Evolutionary conservation across 1,140 invertebrate genomes (phyloP).

Genomic region (Steinernema khuongi): DNA sequence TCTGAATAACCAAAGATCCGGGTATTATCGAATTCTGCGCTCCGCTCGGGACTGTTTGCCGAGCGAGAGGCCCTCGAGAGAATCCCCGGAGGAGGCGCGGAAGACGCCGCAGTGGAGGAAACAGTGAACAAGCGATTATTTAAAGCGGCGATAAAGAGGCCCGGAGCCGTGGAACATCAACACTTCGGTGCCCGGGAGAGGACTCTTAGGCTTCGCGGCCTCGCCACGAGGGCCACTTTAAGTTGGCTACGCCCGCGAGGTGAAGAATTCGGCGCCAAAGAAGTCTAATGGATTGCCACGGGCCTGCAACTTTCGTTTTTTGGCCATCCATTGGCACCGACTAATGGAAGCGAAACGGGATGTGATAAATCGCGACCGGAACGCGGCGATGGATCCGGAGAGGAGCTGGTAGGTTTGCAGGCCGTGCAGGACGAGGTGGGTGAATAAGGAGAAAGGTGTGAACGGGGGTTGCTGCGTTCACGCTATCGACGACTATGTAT

Average conservation of each 20-base stretch:
- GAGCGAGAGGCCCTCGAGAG: too few species aligned
- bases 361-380: conserved; percentile 1
- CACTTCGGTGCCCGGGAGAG: conserved; percentile 3
- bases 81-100: neutral
- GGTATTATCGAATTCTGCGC: too few species aligned
- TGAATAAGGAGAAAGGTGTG: too few species aligned
- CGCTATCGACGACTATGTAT: too few species aligned
- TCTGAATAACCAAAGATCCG: too few species aligned
- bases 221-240: neutral
- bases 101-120: neutral
- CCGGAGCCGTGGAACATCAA: neutral
- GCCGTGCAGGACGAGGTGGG: too few species aligned
- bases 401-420: too few species aligned
- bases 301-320: neutral
- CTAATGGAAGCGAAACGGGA: conserved; percentile 10
- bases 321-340: neutral
- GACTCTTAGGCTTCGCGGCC: neutral
- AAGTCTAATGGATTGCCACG: conserved; percentile 11
- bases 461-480: too few species aligned
- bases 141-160: neutral
- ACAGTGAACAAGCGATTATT: neutral
- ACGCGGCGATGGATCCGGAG: too few species aligned
- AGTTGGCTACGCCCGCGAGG: neutral
- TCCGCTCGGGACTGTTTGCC: too few species aligned
- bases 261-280: conserved; percentile 11